Evolutionary conservation across 2,113 vertebrate genomes (phyloP).

Genomic region (Cryptotis parvus): DNA sequence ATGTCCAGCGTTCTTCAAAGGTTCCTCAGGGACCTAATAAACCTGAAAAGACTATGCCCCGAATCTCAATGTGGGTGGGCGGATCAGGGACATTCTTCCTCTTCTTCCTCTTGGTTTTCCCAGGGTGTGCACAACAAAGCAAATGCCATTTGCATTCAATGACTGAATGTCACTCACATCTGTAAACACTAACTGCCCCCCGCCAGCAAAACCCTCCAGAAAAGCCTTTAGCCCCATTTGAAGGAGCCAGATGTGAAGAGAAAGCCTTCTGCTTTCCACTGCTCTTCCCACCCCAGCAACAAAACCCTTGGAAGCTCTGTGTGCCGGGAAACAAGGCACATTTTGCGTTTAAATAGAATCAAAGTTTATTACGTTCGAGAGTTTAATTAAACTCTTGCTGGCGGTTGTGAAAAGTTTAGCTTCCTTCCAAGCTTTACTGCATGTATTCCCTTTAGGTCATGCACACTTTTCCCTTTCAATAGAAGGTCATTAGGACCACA

Average conservation of each 20-base stretch:
- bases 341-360: slow-evolving; percentile 62
- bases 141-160: slow-evolving; percentile 75
- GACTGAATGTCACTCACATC: slow-evolving; percentile 72
- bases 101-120: slow-evolving; percentile 73
- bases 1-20: slow-evolving; percentile 73
- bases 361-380: slow-evolving; percentile 63
- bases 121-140: slow-evolving; percentile 60
- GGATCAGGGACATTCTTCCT: slow-evolving; percentile 69
- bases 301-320: slow-evolving; percentile 55
- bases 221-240: slow-evolving; percentile 61
- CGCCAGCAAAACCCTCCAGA: slow-evolving; percentile 60
- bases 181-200: slow-evolving; percentile 73
- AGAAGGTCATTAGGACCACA: slow-evolving; percentile 65
- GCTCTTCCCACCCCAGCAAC: slow-evolving; percentile 59
- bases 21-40: slow-evolving; percentile 79
- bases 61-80: slow-evolving; percentile 77
- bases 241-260: slow-evolving; percentile 73
- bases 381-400: slow-evolving; percentile 75
- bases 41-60: slow-evolving; percentile 70
- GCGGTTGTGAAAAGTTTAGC: slow-evolving; percentile 35
- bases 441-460: slow-evolving; percentile 47
- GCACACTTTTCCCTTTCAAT: neutral
- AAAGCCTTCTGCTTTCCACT: slow-evolving; percentile 65
- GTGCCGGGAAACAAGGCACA: slow-evolving; percentile 1
- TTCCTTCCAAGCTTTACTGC: slow-evolving; percentile 56